Evolutionary conservation across 2,888 invertebrate species (phyloP).

Genomic region (Steinernema scapterisci): DNA sequence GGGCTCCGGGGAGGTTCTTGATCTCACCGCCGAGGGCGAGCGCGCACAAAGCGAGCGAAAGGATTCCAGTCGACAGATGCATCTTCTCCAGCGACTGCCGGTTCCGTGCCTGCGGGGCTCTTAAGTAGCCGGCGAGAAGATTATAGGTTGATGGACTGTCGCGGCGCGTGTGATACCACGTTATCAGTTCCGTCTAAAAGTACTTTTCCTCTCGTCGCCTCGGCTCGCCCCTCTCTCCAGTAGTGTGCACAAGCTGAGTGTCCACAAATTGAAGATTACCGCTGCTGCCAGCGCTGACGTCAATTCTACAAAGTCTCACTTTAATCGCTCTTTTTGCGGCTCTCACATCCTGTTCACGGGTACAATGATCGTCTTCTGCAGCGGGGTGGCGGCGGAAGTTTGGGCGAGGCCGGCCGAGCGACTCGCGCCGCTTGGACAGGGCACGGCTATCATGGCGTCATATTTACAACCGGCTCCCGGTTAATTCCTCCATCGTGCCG

Average conservation of each 20-base stretch:
- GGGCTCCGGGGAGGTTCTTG: slow-evolving; percentile 48
- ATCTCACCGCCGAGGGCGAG: slow-evolving; percentile 25
- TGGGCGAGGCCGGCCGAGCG: background rate
- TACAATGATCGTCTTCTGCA: slow-evolving; percentile 31
- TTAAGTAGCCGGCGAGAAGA: slow-evolving; percentile 18
- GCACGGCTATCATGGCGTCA: no score
- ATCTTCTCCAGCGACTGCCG: background rate
- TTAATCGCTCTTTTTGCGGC: slow-evolving; percentile 11
- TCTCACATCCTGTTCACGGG: slow-evolving; percentile 16
- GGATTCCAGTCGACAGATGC: background rate
- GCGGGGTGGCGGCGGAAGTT: background rate
- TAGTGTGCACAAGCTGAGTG: slow-evolving; percentile 8
- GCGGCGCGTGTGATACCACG: background rate
- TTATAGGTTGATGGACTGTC: slow-evolving; percentile 13
- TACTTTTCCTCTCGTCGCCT: background rate
- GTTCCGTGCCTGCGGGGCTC: background rate
- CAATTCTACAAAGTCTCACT: background rate
- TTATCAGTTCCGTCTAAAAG: slow-evolving; percentile 5
- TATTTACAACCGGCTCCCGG: no score
- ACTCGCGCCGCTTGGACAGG: no score
- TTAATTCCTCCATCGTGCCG: no score
- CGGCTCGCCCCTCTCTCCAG: no score
- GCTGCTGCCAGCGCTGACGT: slow-evolving; percentile 16
- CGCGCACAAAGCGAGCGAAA: background rate
- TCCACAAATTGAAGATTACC: slow-evolving; percentile 22